Evolutionary conservation across 1,140 invertebrate species (phyloP), one percentile per base, ranked within the genome.

Genomic region (silkworm (Bombyx mori)): DNA sequence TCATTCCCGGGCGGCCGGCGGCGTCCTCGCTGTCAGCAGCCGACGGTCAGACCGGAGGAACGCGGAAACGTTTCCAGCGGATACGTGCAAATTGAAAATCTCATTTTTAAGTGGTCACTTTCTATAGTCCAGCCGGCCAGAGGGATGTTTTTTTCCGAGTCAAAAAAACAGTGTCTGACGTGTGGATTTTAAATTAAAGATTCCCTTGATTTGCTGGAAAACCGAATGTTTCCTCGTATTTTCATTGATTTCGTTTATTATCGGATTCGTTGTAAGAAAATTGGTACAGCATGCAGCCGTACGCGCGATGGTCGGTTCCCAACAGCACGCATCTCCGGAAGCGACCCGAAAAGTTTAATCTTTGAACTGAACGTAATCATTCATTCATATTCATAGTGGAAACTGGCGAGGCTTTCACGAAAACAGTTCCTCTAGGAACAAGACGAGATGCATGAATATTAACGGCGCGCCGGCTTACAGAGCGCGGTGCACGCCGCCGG

Each of bases 311-410:
- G 26, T 35, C 26, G 26, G 26, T 35, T 35, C 26, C 4, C 26
- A 5, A 5, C 26, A 35, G 26, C 26, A 35, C 26, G 26, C 26
- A 35, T 35, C 26, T 35, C 26, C 2, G 26, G 1, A 35, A 35
- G 26, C 26, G 26, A 35, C 2, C 26, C 26, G 26, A 35, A 35
- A 35, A 35, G 26, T 35, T 35, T 35, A 35, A 35, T 35, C 26
- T 35, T 35, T 1, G 26, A 2, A 35, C 26, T 35, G 26, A 35
- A 35, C 4, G 26, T 3, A 51, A 51, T 51, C 18, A 77, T 75
- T 79, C 78, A 82, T 85, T 86, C 78, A 84, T 84, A 84, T 84
- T 79, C 79, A 84, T 82, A 82, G 77, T 69, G 74, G 69, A 70
- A 76, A 70, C 73, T 69, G 70, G 72, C 65, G 62, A 79, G 71